Evolutionary conservation across 30 jellyfish, hydroid and myxozoan species (phyloP), one percentile per base, ranked within the genome.

Genomic region (Aurelia sp.): DNA sequence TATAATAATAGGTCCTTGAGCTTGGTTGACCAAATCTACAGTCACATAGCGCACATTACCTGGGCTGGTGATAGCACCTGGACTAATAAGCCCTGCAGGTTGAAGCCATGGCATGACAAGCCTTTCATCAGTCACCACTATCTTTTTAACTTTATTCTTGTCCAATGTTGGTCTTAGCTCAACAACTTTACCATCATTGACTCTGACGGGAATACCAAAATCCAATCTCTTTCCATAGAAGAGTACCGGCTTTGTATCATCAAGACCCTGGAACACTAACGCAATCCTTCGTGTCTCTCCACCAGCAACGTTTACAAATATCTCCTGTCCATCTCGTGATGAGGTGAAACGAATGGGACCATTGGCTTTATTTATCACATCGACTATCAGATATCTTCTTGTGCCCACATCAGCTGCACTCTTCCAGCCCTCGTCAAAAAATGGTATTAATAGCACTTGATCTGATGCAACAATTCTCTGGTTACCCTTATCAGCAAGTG

Each of bases 91-190:
- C 33, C 13, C 33, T 3, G 18, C 67, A 13, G 37, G 37, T 16
- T 27, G 23, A 13, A 33, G 61, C 89, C 89, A 78, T 11, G 79
- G 59, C 59, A 61, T 21, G 16, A 78, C 27, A 21, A 63, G 6
- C 40, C 79, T 27, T n/a, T 78, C 89, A 10, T 63, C 89, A 12
- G 89, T 23, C 13, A 64, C 89, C 6, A 78, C 66, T 11, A 78
- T 41, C 23, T 78, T 63, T 41, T 62, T 17, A 48, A 78, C 89
- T 22, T 9, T 33, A 12, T 58, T 69, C 22, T 70, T 69, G 17
- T 13, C 60, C 71, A 30, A 15, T 10, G 33, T 78, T n/a, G 89
- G 89, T 22, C 3, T 6, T 22, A 78, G 23, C 37, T 17, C 33
- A 11, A 78, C 78, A 8, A 16, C 4, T 5, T 55, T 20, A 5